Evolutionary conservation across 35 echinoderm and acorn worm genomes (phyloP).

Genomic region (Apostichopus californicus): DNA sequence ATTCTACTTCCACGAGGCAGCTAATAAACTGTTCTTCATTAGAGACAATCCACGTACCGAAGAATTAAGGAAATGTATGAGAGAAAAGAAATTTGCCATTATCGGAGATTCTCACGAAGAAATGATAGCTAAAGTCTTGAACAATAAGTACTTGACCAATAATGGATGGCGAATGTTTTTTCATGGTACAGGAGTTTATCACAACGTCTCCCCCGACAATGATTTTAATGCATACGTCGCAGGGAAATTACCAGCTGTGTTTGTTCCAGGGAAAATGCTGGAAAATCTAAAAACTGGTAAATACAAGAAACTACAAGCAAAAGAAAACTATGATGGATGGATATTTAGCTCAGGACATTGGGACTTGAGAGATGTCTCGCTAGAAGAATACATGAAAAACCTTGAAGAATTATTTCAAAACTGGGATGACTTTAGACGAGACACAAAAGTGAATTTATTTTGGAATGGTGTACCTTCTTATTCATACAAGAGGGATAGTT

Average conservation of each 20-base stretch:
- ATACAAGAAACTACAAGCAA: conserved; percentile 4
- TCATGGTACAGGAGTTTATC: conserved; percentile 11
- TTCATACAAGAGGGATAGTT: not conserved
- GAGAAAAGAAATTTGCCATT: not conserved
- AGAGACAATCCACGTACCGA: not conserved
- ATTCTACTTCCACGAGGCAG: not conserved
- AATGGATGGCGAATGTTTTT: not conserved
- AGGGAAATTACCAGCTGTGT: not conserved
- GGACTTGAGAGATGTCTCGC: conserved; percentile 21
- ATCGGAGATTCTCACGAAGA: conserved; percentile 26
- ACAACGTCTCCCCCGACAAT: conserved; percentile 28
- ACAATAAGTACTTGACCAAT: not conserved
- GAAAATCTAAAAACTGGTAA: not conserved
- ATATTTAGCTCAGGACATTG: conserved; percentile 37
- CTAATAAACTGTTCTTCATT: not conserved
- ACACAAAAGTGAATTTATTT: not conserved
- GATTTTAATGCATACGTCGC: not conserved
- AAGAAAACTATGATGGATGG: conserved; percentile 9
- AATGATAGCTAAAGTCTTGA: not conserved
- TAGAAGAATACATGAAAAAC: not conserved
- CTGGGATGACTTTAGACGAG: not conserved
- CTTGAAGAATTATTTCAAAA: conserved; percentile 17
- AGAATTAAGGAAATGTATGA: conserved; percentile 3
- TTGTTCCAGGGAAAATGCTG: not conserved
- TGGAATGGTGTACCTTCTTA: conserved; percentile 32